Percentiles rank a stretch among this genome's conserved stretches.
phyloP scores from a whole-genome alignment of 2,888 invertebrate genomes.

The Branchellion lobata region DNA sequence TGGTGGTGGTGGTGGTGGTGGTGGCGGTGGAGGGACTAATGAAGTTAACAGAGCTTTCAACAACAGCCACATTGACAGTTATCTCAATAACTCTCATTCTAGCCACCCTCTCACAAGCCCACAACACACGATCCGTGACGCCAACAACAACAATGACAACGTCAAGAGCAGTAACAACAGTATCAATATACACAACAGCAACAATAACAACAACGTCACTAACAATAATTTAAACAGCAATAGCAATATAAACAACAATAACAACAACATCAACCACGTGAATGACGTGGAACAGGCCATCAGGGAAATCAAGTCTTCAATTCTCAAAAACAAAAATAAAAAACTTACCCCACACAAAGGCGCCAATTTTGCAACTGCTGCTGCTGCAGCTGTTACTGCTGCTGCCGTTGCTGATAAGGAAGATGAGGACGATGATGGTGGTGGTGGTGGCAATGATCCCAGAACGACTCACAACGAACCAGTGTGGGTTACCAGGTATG shows the following conservation, averaged over 20 bases:
- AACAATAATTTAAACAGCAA: constrained; percentile 2
- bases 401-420: constrained; percentile 17
- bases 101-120: no score
- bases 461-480: no score
- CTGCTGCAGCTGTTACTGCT: no score
- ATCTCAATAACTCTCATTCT: neutral
- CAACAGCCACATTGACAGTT: neutral
- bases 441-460: constrained; percentile 45
- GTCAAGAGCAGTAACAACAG: neutral
- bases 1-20: no score
- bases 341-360: constrained; percentile 55
- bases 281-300: constrained; percentile 66
- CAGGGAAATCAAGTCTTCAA: constrained; percentile 78
- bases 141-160: neutral
- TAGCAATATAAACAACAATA: neutral
- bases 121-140: no score
- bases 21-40: neutral
- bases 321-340: constrained; percentile 70
- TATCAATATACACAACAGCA: neutral
- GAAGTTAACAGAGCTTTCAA: neutral
- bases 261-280: constrained; percentile 50
- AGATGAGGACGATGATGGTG: constrained; percentile 46
- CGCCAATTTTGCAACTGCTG: no score
- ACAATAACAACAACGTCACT: constrained; percentile 1
- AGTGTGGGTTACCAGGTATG: constrained; percentile 61